phyloP scores from a whole-genome alignment of 2,797 vertebrate species.

The Girardinus metallicus region DNA sequence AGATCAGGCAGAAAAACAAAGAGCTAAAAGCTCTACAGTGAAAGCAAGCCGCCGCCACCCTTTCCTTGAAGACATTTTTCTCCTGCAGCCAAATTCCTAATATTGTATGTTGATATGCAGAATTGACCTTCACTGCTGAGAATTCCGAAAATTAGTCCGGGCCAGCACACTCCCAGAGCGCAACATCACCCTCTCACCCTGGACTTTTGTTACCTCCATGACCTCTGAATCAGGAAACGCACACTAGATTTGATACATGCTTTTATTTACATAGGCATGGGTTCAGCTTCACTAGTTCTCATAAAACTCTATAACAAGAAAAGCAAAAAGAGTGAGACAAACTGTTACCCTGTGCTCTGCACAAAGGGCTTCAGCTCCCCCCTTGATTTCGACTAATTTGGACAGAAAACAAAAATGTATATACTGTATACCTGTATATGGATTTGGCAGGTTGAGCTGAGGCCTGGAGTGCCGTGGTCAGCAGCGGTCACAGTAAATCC shows the following conservation, averaged over 20 bases:
- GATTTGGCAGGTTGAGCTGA: slow-evolving; percentile 84
- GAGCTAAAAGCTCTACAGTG: slow-evolving; percentile 35
- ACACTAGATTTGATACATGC: slow-evolving; percentile 57
- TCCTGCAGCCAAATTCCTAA: slow-evolving; percentile 55
- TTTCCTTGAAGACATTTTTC: slow-evolving; percentile 30
- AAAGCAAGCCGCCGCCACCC: slow-evolving; percentile 40
- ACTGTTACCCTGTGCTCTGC: slow-evolving; percentile 12
- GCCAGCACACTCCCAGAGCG: slow-evolving; percentile 53
- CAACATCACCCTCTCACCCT: slow-evolving; percentile 54
- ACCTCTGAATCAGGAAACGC: slow-evolving; percentile 72
- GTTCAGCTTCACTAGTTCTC: slow-evolving; percentile 62
- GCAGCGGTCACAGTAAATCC: slow-evolving; percentile 85
- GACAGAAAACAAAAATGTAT: background rate
- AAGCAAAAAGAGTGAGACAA: slow-evolving; percentile 54
- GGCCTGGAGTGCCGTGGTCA: slow-evolving; percentile 84
- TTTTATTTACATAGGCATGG: slow-evolving; percentile 71
- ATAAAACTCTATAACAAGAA: slow-evolving; percentile 50
- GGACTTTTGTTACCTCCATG: slow-evolving; percentile 64
- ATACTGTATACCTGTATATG: slow-evolving; percentile 84
- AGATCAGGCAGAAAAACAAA: slow-evolving; percentile 64
- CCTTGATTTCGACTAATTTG: slow-evolving; percentile 9
- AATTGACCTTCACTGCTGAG: slow-evolving; percentile 45
- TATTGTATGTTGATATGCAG: slow-evolving; percentile 59
- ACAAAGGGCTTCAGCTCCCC: slow-evolving; percentile 23
- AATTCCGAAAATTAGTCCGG: slow-evolving; percentile 64